Conservation (phyloP, 2,888 invertebrate genomes). For the Stenodema calcarata region DNA sequence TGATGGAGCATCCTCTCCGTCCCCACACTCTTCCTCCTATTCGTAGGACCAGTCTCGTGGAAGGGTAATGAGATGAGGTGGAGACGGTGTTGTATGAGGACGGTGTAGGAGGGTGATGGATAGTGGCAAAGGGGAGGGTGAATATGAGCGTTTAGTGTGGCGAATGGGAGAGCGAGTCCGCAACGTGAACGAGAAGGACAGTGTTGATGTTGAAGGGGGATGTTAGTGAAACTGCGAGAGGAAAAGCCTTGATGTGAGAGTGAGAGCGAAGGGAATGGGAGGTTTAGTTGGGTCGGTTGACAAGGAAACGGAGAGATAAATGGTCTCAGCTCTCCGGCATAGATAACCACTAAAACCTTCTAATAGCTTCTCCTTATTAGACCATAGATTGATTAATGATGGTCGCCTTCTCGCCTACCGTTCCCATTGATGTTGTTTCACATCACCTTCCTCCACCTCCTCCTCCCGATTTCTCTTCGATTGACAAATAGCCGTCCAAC, state of each 20-base stretch:
- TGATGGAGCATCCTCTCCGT: not conserved
- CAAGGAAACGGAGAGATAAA: conserved; percentile 40
- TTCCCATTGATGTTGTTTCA: not conserved
- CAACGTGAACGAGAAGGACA: not conserved
- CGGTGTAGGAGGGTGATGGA: not conserved
- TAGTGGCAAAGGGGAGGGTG: not conserved
- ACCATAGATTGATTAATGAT: conserved; percentile 44
- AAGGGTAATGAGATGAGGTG: not conserved
- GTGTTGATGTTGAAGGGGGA: not conserved
- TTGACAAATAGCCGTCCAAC: not conserved
- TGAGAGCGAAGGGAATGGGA: not conserved
- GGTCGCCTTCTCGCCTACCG: not conserved
- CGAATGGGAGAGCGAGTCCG: not conserved
- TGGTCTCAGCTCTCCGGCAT: conserved; percentile 26
- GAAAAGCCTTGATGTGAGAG: not conserved
- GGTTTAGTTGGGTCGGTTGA: conserved; percentile 12
- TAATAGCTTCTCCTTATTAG: conserved; percentile 47
- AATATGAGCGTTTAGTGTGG: conserved; percentile 26
- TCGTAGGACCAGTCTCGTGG: not conserved
- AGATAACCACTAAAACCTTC: conserved; percentile 40
- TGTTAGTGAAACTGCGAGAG: not conserved
- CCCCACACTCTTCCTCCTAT: too few relatives aligned
- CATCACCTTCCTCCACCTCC: not conserved
- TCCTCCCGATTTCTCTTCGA: not conserved
- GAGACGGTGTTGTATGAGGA: too few relatives aligned